A percentile compares a stretch with the other conserved stretches of the same genome.
These are phyloP conservation scores for Trypoxylus dichotomus DNA, from an alignment of 1,140 invertebrate genomes.

Conservation along the genomic window DNA sequence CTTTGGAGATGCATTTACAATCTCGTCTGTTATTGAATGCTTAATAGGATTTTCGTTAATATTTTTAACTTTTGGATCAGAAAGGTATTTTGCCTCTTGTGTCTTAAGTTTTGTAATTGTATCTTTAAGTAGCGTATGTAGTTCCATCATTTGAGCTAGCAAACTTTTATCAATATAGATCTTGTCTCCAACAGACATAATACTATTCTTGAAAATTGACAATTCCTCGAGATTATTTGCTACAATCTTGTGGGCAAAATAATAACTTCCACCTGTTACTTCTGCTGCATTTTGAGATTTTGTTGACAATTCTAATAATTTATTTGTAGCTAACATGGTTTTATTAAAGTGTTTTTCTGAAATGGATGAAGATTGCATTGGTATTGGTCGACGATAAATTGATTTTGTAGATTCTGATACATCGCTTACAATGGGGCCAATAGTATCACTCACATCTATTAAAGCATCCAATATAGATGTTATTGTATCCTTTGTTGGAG, in stretches of 20 bases:
- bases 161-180: constrained; percentile 9
- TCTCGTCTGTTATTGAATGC: too few species aligned
- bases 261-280: background rate
- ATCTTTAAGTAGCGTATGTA: constrained; percentile 10
- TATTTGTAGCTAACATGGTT: constrained; percentile 7
- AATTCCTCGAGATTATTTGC: constrained; percentile 7
- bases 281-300: background rate
- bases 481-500: background rate
- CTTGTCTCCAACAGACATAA: background rate
- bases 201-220: background rate
- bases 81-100: background rate
- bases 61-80: background rate
- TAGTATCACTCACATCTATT: background rate
- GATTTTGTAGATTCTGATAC: background rate
- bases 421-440: background rate
- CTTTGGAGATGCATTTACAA: too few species aligned
- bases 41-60: too few species aligned
- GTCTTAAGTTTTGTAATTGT: constrained; percentile 2
- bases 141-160: background rate
- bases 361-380: background rate
- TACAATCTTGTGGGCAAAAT: background rate
- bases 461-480: background rate
- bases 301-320: background rate
- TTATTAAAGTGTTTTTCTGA: constrained; percentile 17
- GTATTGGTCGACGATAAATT: background rate